Evolutionary conservation across 2,888 invertebrate genomes (phyloP).

Genomic region (Clanis bilineata): DNA sequence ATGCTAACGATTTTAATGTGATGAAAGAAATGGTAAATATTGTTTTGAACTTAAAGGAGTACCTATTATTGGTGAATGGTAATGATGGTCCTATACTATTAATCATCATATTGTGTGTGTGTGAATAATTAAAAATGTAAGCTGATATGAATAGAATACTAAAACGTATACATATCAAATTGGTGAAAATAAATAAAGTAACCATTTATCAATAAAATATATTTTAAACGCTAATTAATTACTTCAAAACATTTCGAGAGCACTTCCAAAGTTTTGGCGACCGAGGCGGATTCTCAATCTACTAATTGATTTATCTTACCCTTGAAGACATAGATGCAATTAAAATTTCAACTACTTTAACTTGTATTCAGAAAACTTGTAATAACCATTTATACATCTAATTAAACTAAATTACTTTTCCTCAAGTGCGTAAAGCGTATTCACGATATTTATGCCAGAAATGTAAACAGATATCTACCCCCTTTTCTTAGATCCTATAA

Average conservation of each 20-base stretch:
- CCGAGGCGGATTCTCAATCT: not conserved
- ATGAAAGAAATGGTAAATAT: not conserved
- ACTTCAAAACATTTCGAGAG: not conserved
- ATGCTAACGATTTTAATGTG: not conserved
- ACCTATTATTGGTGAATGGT: not conserved
- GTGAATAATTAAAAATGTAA: not conserved
- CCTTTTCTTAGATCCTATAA: no score
- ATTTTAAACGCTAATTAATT: not conserved
- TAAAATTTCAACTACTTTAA: not conserved
- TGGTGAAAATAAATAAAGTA: not conserved
- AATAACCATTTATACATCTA: no score
- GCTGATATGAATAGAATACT: not conserved
- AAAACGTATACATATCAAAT: constrained; percentile 9
- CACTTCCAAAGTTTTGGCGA: not conserved
- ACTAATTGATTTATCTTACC: not conserved
- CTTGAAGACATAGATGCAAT: not conserved
- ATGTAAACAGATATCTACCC: no score
- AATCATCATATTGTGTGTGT: not conserved
- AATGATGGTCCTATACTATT: not conserved
- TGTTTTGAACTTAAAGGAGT: no score
- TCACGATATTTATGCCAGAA: no score
- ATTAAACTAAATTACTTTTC: no score
- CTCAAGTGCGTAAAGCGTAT: no score
- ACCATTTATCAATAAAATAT: not conserved
- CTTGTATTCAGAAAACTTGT: no score